Conservation (phyloP, 2,113 vertebrate genomes). For the Oceanites oceanicus region DNA sequence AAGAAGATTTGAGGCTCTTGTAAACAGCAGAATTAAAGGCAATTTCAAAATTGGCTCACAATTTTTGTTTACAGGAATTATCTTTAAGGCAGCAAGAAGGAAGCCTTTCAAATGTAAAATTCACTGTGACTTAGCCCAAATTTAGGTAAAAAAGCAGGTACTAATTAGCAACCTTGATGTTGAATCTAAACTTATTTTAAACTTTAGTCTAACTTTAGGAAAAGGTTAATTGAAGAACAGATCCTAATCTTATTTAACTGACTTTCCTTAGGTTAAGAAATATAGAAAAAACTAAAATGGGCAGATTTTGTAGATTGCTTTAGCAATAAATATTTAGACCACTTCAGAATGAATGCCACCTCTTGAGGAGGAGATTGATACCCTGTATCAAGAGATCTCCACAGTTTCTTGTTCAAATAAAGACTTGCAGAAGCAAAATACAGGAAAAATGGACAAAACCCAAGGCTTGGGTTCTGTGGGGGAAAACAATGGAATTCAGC, state of each 20-base stretch:
- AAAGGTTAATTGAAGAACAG: background rate
- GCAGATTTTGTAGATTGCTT: background rate
- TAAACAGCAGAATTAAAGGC: background rate
- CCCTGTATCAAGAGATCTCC: background rate
- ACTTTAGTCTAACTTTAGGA: background rate
- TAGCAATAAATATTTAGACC: background rate
- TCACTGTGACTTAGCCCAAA: background rate
- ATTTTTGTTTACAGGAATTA: background rate
- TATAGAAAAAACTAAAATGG: fast-evolving
- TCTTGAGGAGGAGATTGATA: background rate
- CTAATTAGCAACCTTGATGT: background rate
- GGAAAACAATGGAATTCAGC: background rate
- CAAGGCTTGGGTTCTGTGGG: background rate
- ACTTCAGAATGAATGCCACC: background rate
- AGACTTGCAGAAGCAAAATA: background rate
- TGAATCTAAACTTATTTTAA: background rate
- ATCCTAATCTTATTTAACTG: background rate
- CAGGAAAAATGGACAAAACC: background rate
- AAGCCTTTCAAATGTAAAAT: background rate
- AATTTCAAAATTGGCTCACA: background rate
- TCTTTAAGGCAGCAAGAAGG: background rate
- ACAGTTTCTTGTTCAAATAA: background rate
- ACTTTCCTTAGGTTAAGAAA: background rate
- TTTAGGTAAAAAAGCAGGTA: background rate
- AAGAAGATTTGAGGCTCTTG: background rate